Conservation (phyloP, 2,797 vertebrate species). For the Agapornis canus region DNA sequence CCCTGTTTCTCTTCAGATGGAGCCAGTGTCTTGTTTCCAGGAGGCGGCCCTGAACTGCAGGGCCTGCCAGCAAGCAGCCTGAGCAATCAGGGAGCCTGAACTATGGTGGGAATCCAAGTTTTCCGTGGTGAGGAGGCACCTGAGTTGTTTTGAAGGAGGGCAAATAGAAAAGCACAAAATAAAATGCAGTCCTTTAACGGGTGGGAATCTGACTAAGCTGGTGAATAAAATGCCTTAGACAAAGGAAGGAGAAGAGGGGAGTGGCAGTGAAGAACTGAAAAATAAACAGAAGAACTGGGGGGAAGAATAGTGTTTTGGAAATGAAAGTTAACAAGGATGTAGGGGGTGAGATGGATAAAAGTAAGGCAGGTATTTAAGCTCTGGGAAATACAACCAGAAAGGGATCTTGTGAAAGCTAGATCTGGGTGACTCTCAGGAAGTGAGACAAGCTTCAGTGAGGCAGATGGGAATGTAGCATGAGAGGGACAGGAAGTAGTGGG, state of each 20-base stretch:
- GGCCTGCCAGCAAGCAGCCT: background rate
- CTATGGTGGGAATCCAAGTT: background rate
- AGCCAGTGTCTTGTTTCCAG: background rate
- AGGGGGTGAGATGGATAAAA: background rate
- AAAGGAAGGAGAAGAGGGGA: background rate
- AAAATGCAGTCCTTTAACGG: background rate
- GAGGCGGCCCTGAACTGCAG: background rate
- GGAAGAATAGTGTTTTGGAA: background rate
- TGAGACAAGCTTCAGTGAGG: background rate
- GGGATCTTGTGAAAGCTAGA: background rate
- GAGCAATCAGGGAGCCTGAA: background rate
- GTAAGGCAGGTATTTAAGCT: background rate
- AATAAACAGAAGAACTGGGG: background rate
- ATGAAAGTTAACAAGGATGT: background rate
- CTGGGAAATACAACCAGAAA: background rate
- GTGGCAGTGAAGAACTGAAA: background rate
- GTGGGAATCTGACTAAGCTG: constrained; percentile 20
- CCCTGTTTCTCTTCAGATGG: rapidly evolving
- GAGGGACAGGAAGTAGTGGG: background rate
- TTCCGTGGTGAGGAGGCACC: background rate
- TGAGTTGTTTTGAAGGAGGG: background rate
- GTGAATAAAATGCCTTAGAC: background rate
- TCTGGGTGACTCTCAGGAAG: background rate
- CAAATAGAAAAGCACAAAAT: background rate
- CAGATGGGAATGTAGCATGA: background rate